These are phyloP conservation scores for Pseudocheirus occidentalis DNA, from an alignment of 2,797 vertebrate species.

Conservation along the genomic window DNA sequence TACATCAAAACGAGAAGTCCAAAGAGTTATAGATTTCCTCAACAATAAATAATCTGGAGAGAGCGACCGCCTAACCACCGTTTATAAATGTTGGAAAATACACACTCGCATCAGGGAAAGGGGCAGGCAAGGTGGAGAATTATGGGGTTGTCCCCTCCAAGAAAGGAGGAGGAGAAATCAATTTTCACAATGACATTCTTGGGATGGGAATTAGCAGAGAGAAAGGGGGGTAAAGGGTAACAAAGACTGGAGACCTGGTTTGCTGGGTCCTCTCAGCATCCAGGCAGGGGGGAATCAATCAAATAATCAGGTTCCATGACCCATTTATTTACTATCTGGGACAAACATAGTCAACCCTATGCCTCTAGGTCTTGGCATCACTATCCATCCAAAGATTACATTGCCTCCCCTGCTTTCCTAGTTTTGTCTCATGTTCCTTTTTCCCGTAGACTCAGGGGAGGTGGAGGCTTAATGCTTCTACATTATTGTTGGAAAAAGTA, in stretches of 20 bases:
- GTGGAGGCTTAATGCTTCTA: background rate
- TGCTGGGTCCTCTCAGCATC: conserved; percentile 53
- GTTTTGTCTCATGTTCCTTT: background rate
- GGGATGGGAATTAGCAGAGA: conserved; percentile 61
- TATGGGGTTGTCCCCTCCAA: conserved; percentile 71
- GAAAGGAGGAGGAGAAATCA: conserved; percentile 65
- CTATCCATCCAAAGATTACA: background rate
- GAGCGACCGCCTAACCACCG: conserved; percentile 73
- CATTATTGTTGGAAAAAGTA: conserved; percentile 54
- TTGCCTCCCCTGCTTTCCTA: accelerated
- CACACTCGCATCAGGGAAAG: conserved; percentile 60
- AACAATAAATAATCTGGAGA: conserved; percentile 81
- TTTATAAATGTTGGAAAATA: conserved; percentile 80
- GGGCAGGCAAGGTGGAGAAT: conserved; percentile 59
- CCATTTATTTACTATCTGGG: conserved; percentile 31
- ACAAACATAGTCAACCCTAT: background rate
- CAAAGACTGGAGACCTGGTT: conserved; percentile 59
- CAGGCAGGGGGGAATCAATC: conserved; percentile 19
- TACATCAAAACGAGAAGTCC: conserved; percentile 79
- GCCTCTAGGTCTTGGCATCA: background rate
- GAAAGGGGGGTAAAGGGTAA: conserved; percentile 21
- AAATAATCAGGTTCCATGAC: background rate
- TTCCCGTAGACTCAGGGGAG: conserved; percentile 16
- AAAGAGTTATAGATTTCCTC: conserved; percentile 80
- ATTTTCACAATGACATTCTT: conserved; percentile 66